Conservation (phyloP, 1,140 invertebrate genomes). For the Drosophila willistoni region DNA sequence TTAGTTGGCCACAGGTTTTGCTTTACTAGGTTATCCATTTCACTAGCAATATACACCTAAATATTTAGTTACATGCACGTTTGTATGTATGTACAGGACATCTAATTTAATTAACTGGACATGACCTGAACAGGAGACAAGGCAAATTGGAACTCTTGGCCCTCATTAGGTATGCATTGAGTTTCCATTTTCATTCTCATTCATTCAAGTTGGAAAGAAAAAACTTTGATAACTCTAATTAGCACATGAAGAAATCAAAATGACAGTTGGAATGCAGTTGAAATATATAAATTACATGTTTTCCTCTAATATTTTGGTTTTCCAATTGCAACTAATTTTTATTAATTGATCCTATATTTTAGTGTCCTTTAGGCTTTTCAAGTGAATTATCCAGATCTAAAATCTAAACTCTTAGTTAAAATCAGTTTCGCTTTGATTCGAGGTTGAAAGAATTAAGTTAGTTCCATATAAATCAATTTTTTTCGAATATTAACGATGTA, state of each 20-base stretch:
- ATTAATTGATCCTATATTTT: no score
- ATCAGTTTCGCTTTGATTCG: no score
- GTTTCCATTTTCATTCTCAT: constrained; percentile 38
- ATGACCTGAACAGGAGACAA: constrained; percentile 21
- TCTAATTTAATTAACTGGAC: constrained; percentile 71
- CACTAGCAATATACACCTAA: constrained; percentile 19
- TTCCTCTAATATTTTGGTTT: no score
- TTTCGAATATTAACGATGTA: neutral
- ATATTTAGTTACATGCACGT: neutral
- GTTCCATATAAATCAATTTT: neutral
- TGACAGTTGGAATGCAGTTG: constrained; percentile 33
- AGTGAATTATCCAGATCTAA: no score
- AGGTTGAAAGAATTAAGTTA: neutral
- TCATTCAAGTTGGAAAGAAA: constrained; percentile 5
- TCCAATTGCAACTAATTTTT: no score
- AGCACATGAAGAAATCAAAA: constrained; percentile 72
- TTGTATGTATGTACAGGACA: constrained; percentile 36
- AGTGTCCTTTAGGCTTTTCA: no score
- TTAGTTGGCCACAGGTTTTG: constrained; percentile 14
- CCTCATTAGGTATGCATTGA: constrained; percentile 74
- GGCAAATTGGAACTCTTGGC: neutral
- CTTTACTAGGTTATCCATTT: constrained; percentile 51
- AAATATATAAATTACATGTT: constrained; percentile 43
- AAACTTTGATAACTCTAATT: constrained; percentile 71
- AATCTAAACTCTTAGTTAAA: no score